phyloP scores from a whole-genome alignment of 1,140 invertebrate genomes.

The Diabrotica virgifera region DNA sequence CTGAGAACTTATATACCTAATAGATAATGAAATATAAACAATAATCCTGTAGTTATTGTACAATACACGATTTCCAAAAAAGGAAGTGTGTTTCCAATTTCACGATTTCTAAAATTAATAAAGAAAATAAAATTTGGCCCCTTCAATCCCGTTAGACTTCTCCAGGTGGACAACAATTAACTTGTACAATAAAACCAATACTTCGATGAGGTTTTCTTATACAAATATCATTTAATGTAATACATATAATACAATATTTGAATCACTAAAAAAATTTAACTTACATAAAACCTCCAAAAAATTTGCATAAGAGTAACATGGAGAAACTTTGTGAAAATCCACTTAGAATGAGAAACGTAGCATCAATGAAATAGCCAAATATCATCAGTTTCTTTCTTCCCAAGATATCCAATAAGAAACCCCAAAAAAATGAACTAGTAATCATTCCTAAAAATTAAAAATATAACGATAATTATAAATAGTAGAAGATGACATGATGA shows the following conservation, averaged over 20 bases:
- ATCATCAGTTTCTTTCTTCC: constrained; percentile 71
- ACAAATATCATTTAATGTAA: too few relatives aligned
- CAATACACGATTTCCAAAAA: too few relatives aligned
- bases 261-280: constrained; percentile 1
- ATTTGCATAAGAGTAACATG: constrained; percentile 68
- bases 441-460: constrained; percentile 38
- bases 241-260: not conserved
- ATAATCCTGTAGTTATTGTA: too few relatives aligned
- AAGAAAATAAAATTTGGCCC: too few relatives aligned
- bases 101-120: too few relatives aligned
- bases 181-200: not conserved
- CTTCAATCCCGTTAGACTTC: too few relatives aligned
- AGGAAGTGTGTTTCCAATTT: too few relatives aligned
- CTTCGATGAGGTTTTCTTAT: too few relatives aligned
- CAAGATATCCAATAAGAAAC: constrained; percentile 72
- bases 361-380: constrained; percentile 66
- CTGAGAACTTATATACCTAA: too few relatives aligned
- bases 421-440: constrained; percentile 74
- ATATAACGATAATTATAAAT: constrained; percentile 26
- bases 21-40: too few relatives aligned
- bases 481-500: too few relatives aligned
- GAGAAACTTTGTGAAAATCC: constrained; percentile 69
- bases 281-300: constrained; percentile 57
- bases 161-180: not conserved
- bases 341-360: constrained; percentile 64